Percentiles rank a stretch among this genome's conserved stretches.
Evolutionary conservation across 2,113 vertebrate genomes (phyloP).

Genomic region (Nettapus auritus): DNA sequence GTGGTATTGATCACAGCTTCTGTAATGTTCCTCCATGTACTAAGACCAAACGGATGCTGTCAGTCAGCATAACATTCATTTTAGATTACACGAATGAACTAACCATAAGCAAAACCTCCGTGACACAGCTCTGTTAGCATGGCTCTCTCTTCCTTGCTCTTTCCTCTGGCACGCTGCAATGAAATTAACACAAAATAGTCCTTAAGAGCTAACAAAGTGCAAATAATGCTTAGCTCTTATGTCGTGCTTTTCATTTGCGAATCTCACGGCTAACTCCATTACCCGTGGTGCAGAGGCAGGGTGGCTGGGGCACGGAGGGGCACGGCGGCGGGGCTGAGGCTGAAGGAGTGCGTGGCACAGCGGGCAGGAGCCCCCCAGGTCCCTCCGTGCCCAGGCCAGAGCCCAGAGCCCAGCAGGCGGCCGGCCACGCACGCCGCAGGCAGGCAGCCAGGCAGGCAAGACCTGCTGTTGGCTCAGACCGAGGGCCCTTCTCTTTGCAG

Average conservation of each 20-base stretch:
- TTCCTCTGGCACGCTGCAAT: not conserved
- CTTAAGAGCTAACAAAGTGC: slow-evolving; percentile 7
- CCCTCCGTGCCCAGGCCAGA: not conserved
- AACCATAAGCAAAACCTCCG: slow-evolving; percentile 21
- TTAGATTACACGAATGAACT: slow-evolving; percentile 4
- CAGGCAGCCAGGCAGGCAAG: not conserved
- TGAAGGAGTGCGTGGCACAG: not conserved
- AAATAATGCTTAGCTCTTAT: not conserved
- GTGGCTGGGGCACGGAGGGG: not conserved
- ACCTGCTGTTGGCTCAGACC: not conserved
- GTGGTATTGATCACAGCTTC: slow-evolving; percentile 41
- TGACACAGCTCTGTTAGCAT: not conserved
- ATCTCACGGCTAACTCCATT: not conserved
- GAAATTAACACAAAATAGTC: slow-evolving; percentile 22
- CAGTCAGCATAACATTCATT: slow-evolving; percentile 35
- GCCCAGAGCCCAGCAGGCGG: not conserved
- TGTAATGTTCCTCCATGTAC: slow-evolving; percentile 18
- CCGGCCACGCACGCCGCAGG: not conserved
- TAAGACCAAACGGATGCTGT: slow-evolving; percentile 46
- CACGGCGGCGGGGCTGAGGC: not conserved
- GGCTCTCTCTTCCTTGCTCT: not conserved
- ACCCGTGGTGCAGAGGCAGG: not conserved
- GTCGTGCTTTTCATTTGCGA: not conserved
- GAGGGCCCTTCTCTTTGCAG: not conserved
- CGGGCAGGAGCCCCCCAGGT: not conserved